Base-by-base conservation (phyloP, 2,888 invertebrate genomes). In the Agrochola lota region DNA sequence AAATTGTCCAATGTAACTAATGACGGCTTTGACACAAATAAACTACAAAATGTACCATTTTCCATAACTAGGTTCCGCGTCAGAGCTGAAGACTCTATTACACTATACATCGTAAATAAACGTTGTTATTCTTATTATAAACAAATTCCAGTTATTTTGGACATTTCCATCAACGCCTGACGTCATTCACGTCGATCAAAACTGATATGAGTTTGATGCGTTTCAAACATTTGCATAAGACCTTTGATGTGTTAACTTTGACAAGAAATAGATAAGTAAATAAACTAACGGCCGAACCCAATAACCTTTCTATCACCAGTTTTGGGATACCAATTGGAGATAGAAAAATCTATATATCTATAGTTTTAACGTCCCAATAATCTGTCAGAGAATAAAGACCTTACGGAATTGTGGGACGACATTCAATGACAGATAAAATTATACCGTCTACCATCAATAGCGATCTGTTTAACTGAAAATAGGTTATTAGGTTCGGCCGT, bases 91-190 rank as follows among this genome's bases (percentile, higher is more conserved):
- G 67, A 59, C 59, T 75, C 74, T 88, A 86, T 71, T 30, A 76
- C n/a, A n/a, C n/a, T n/a, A 77, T 83, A 80, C 11, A 63, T 67
- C 69, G n/a, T 72, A 77, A 81, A 86, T 81, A 83, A 75, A 63
- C 71, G 26, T n/a, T 60, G 72, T 77, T 77, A 62, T 63, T 83
- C 69, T 59, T 59, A 62, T 59, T 52, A 73, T 67, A 72, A 67
- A 83, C 71, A 81, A 71, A 77, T 68, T 84, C 74, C 52, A 74
- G 73, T 75, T 83, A 86, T 81, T 88, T 75, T 64, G 70, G 74
- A 79, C 67, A 74, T 76, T 77, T 85, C 74, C 63, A 77, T 74
- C 77, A 40, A 55, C 63, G 20, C 11, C 23, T 67, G 76, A 84
- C 81, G 84, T 88, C 78, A 88, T 57, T 43, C 35, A 69, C 49